phyloP scores from a whole-genome alignment of 2,797 vertebrate genomes.

The Mycteria americana region DNA sequence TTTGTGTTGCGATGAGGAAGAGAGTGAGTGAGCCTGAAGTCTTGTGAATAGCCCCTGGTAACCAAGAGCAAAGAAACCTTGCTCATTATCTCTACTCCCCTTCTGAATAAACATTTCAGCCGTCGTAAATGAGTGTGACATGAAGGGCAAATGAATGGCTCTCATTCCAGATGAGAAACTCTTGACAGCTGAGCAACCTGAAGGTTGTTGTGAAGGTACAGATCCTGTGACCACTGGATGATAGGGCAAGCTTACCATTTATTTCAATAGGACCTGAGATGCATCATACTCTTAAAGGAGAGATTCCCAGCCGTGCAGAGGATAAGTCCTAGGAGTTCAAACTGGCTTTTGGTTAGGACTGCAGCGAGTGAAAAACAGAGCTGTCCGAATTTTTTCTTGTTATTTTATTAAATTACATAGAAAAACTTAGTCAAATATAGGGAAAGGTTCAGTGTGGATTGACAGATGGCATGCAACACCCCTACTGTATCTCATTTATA shows the following conservation, averaged over 20 bases:
- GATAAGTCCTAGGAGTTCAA: background rate
- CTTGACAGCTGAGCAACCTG: slow-evolving; percentile 10
- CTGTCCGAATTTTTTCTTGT: background rate
- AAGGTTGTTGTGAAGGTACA: background rate
- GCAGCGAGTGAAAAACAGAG: background rate
- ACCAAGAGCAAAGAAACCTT: slow-evolving; percentile 17
- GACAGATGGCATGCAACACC: slow-evolving; percentile 61
- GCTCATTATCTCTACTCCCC: background rate
- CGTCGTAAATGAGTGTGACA: background rate
- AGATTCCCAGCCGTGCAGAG: background rate
- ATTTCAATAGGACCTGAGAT: background rate
- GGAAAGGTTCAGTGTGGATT: slow-evolving; percentile 49
- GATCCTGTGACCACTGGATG: background rate
- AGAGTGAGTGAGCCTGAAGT: background rate
- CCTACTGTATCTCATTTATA: slow-evolving; percentile 48
- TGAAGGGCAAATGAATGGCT: slow-evolving; percentile 3
- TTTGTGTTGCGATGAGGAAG: background rate
- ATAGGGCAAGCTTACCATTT: background rate
- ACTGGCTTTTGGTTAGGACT: background rate
- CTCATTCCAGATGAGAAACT: background rate
- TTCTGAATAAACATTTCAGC: slow-evolving; percentile 50
- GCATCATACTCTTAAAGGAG: background rate
- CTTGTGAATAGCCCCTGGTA: background rate
- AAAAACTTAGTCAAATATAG: slow-evolving; percentile 39
- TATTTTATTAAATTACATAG: slow-evolving; percentile 21